These are phyloP conservation scores for Thymelicus sylvestris DNA, from an alignment of 2,888 invertebrate species.

Conservation along the genomic window DNA sequence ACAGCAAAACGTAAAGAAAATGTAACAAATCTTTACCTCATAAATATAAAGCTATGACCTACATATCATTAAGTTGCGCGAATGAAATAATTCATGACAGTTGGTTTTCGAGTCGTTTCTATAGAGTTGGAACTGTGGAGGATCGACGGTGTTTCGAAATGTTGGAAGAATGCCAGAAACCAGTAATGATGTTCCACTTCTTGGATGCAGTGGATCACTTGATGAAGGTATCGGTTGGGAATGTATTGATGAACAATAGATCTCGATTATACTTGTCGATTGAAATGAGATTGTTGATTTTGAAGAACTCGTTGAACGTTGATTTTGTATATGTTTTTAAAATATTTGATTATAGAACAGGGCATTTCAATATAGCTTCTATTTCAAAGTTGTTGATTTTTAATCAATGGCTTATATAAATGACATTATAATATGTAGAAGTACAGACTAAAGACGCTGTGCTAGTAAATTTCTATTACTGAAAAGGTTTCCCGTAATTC, in stretches of 20 bases:
- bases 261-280: conserved; percentile 1
- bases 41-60: conserved; percentile 22
- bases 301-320: not conserved
- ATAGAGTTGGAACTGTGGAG: conserved; percentile 2
- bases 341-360: not conserved
- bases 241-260: conserved; percentile 29
- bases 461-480: too few relatives aligned
- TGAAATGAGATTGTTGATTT: not conserved
- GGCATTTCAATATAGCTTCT: not conserved
- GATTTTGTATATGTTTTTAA: not conserved
- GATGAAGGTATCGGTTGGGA: conserved; percentile 12
- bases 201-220: conserved; percentile 29
- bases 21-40: conserved; percentile 6
- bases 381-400: too few relatives aligned
- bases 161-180: conserved; percentile 32
- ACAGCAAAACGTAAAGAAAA: conserved; percentile 5
- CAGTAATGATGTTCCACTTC: conserved; percentile 31
- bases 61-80: conserved; percentile 15
- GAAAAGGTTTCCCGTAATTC: too few relatives aligned
- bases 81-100: conserved; percentile 28
- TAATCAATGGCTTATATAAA: too few relatives aligned
- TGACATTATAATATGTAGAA: too few relatives aligned
- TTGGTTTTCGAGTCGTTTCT: conserved; percentile 25
- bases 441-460: too few relatives aligned
- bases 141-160: conserved; percentile 22